phyloP scores from a whole-genome alignment of 2,888 invertebrate species.

The Xanthostigma xanthostigma region DNA sequence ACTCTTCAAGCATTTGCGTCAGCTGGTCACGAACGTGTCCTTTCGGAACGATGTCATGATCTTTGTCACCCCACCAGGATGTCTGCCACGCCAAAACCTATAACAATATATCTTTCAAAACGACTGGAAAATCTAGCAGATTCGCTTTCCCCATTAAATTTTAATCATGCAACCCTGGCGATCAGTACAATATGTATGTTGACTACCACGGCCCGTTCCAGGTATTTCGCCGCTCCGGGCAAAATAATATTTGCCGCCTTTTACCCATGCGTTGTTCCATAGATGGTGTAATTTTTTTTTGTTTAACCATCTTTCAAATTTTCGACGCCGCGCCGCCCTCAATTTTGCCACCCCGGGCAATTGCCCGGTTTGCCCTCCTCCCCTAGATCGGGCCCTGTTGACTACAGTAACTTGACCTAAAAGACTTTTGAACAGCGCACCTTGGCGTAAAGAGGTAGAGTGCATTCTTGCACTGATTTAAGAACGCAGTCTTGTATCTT shows the following conservation, averaged over 20 bases:
- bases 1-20: slow-evolving; percentile 47
- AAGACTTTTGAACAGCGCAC: slow-evolving; percentile 25
- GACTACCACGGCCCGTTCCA: too few species aligned
- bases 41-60: slow-evolving; percentile 36
- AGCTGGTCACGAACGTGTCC: slow-evolving; percentile 46
- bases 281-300: too few species aligned
- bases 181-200: not conserved
- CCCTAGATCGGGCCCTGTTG: not conserved
- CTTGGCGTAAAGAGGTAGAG: slow-evolving; percentile 54
- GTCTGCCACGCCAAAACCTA: slow-evolving; percentile 46
- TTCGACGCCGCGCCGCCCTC: too few species aligned
- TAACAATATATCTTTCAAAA: slow-evolving; percentile 6
- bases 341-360: too few species aligned
- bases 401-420: not conserved
- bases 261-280: too few species aligned
- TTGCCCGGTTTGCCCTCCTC: too few species aligned
- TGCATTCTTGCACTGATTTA: slow-evolving; percentile 46
- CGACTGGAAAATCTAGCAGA: slow-evolving; percentile 9
- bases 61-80: slow-evolving; percentile 40
- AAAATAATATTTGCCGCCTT: too few species aligned
- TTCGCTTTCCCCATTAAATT: not conserved
- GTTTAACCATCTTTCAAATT: too few species aligned
- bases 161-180: too few species aligned
- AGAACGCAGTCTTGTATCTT: slow-evolving; percentile 39
- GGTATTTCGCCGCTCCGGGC: too few species aligned